These are phyloP conservation scores for Rafetus swinhoei DNA, from an alignment of 2,113 vertebrate genomes.

Conservation along the genomic window DNA sequence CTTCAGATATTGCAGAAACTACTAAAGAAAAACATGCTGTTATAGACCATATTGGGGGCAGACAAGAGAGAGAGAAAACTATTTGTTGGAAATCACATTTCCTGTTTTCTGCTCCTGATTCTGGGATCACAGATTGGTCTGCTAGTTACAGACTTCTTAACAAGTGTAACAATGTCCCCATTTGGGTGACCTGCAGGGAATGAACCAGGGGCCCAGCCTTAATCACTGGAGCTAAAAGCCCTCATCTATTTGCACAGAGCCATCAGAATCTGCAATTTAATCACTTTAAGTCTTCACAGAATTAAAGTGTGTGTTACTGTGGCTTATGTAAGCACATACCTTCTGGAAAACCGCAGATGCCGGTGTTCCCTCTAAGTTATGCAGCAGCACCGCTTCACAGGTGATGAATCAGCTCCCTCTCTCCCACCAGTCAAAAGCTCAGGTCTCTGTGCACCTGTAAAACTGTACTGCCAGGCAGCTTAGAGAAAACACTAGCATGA, in stretches of 20 bases:
- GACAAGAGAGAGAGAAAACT: neutral
- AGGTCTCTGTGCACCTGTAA: too few relatives aligned
- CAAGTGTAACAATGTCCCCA: neutral
- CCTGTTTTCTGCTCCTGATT: neutral
- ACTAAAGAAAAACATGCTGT: neutral
- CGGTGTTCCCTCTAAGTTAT: too few relatives aligned
- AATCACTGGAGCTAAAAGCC: neutral
- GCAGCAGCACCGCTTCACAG: too few relatives aligned
- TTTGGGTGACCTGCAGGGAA: neutral
- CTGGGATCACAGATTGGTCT: neutral
- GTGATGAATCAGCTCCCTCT: too few relatives aligned
- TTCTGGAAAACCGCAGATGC: neutral
- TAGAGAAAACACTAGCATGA: too few relatives aligned
- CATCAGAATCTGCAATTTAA: neutral
- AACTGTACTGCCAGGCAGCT: too few relatives aligned
- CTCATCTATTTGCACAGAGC: neutral
- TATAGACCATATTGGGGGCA: neutral
- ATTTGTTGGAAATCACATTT: neutral
- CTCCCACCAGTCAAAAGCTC: too few relatives aligned
- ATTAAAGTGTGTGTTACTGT: neutral
- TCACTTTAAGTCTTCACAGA: neutral
- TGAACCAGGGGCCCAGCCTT: neutral
- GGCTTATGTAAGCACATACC: neutral
- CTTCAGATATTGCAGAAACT: neutral
- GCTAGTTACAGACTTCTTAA: neutral